Base-by-base conservation (phyloP, 2,888 invertebrate genomes). In the Oscheius onirici region DNA sequence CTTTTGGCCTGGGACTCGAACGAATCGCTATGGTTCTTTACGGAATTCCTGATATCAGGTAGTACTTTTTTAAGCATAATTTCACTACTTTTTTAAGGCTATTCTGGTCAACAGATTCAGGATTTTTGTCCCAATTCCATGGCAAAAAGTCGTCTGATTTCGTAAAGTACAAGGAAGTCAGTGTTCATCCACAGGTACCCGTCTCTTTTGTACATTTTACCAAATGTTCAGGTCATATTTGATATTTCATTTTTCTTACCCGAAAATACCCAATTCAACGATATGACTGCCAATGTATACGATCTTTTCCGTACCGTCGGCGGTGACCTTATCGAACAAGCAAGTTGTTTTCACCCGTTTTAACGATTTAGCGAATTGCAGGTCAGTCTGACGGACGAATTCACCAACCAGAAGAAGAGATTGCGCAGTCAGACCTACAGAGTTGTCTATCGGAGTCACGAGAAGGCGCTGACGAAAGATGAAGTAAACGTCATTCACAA, bases 161-260 rank as follows among this genome's bases (percentile, higher is more conserved):
- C n/a, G 44, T 83, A 28, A 81, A 78, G 57, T 83, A 84, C 67
- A 79, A 77, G 34, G 79, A 81, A 52, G 77, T 86, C 71, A 86
- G 85, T 71, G 67, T 78, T 5, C 84, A 86, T 75, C 86, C 86
- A 6, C 86, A 86, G 75, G 81, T 78, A 40, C 6, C 15, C 10
- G 3, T 17, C 8, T 49, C 17, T 15, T 8, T 41, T n/a, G n/a
- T 58, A 11, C 40, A 43, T 26, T 15, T 17, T 52, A 57, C 8
- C 15, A 6, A 26, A 13, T 8, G 13, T 57, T 44, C 66, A 81
- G 78, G 84, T 87, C 3, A 75, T 75, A 49, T 85, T 84, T 89
- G 97, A 99, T 88, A 91, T 99, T 34, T 96, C 97, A 57, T 99
- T 99, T 89, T 99, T 97, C 96, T 88, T 99, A 61, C 95, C 96